Evolutionary conservation across 2,797 vertebrate species (phyloP), one percentile per base, ranked within the genome.

Genomic region (Macropodus opercularis): DNA sequence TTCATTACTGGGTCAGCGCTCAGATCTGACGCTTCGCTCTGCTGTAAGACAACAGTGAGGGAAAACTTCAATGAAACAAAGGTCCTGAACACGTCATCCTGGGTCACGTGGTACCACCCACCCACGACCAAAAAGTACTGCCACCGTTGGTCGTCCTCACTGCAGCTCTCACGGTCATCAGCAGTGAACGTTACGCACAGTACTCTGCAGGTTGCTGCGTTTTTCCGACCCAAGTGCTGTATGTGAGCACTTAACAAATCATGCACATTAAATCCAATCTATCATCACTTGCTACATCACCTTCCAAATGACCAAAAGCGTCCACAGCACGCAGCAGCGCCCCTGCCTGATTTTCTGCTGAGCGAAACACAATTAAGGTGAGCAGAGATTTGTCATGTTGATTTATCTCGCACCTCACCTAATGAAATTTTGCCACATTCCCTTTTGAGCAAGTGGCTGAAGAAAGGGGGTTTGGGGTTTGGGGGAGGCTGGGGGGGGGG

Each of bases 401-500:
- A 91, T 90, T 89, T 82, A 90, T 90, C 77, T 68, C 40, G 9
- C 63, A 51, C 49, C 77, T 81, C 81, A 72, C 75, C 70, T 86
- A 83, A 91, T 90, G 83, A 83, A 90, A 84, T 88, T 86, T 86
- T 57, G 63, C 71, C 79, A 82, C 82, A 76, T 80, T n/a, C 80
- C 80, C 75, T 63, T 65, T 64, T 52, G 64, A 83, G 74, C 40
- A 59, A 74, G 65, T 59, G 46, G 77, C 58, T 74, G 53, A 69
- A 73, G 55, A 34, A 43, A 63, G 17, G 15, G 12, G 26, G n/a
- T n/a, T n/a, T 4, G 26, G 26, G 4, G 26, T 4, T 4, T 27
- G 27, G 13, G 5, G 17, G 19, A n/a, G n/a, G n/a, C n/a, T n/a
- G n/a, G n/a, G n/a, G n/a, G n/a, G n/a, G n/a, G n/a, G n/a, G n/a